Conservation (phyloP, 2,113 vertebrate genomes). For the Chloebia gouldiae region DNA sequence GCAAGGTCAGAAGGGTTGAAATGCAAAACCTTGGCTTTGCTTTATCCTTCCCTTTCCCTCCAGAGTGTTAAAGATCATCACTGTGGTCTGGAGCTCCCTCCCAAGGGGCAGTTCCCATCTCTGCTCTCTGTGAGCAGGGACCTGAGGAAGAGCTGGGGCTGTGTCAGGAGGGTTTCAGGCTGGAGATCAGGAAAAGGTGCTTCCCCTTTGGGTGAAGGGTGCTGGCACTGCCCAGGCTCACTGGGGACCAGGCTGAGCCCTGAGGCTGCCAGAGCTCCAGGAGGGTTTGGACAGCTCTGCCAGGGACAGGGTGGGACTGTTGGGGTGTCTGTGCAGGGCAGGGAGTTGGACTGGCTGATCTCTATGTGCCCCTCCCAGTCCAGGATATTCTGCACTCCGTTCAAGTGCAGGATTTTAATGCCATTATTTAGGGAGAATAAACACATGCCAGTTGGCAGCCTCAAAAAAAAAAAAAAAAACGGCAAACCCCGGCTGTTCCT, state of each 20-base stretch:
- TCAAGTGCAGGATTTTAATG: not conserved
- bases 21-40: not conserved
- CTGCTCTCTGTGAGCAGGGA: not conserved
- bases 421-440: not conserved
- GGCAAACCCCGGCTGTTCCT: not conserved
- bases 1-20: not conserved
- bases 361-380: not conserved
- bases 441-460: not conserved
- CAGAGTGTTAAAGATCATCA: not conserved
- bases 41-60: not conserved
- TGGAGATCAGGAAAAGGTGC: not conserved
- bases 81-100: not conserved
- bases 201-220: not conserved
- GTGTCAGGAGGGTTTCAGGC: not conserved
- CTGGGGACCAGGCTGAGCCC: not conserved
- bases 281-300: rapidly evolving
- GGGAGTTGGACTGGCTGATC: not conserved
- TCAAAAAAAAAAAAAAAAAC: not conserved
- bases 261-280: not conserved
- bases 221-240: not conserved
- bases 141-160: not conserved
- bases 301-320: not conserved
- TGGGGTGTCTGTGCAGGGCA: not conserved
- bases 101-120: not conserved
- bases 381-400: not conserved